phyloP scores from a whole-genome alignment of 2,888 invertebrate species.

The Tupiocoris notatus region DNA sequence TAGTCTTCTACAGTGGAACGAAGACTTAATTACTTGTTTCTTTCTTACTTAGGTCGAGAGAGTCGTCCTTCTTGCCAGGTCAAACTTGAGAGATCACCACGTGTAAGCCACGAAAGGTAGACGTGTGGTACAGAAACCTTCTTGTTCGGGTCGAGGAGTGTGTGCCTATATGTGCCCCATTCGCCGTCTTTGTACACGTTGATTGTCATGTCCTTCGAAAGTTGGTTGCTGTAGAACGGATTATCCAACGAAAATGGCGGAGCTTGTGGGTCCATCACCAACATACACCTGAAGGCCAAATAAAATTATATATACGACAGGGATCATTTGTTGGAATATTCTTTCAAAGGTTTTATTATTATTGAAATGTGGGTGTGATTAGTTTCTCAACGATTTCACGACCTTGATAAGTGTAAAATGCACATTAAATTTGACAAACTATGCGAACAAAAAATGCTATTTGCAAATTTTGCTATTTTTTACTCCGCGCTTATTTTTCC shows the following conservation, averaged over 20 bases:
- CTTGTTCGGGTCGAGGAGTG: constrained; percentile 61
- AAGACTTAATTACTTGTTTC: background rate
- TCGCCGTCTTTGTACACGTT: constrained; percentile 70
- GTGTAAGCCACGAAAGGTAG: constrained; percentile 71
- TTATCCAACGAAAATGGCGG: constrained; percentile 65
- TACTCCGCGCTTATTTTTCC: too few species aligned
- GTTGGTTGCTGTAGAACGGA: constrained; percentile 65
- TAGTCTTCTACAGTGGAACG: background rate
- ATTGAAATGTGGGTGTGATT: too few species aligned
- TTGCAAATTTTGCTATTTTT: too few species aligned
- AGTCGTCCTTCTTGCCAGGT: constrained; percentile 59
- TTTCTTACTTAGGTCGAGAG: constrained; percentile 10
- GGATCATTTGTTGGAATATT: too few species aligned
- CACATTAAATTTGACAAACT: too few species aligned
- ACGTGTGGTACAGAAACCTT: constrained; percentile 62
- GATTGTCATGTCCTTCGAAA: constrained; percentile 71
- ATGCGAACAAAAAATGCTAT: too few species aligned
- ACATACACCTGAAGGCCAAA: constrained; percentile 58
- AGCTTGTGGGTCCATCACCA: constrained; percentile 61
- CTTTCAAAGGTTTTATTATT: too few species aligned
- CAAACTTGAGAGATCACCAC: constrained; percentile 83
- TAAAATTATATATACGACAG: too few species aligned
- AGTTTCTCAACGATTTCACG: too few species aligned
- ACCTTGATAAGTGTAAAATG: too few species aligned
- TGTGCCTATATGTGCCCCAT: constrained; percentile 85